Evolutionary conservation across 2,797 vertebrate species (phyloP).

Genomic region (Takifugu ocellatus): DNA sequence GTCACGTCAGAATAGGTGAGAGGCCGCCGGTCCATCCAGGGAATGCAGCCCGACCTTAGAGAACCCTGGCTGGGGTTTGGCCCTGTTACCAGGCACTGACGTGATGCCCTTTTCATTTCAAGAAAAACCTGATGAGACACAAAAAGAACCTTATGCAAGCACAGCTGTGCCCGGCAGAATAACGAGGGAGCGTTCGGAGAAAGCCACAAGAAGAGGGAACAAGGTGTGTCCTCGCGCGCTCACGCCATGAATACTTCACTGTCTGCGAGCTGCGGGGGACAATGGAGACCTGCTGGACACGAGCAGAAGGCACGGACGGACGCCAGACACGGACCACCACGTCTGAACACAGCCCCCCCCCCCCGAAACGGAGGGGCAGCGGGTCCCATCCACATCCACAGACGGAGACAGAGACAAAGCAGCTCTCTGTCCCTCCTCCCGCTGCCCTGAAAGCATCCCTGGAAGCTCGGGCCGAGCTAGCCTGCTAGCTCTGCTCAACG

Average conservation of each 20-base stretch:
- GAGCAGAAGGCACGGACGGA: slow-evolving; percentile 1
- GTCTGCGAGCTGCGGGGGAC: slow-evolving; percentile 35
- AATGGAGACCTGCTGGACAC: neutral
- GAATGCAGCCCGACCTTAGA: neutral
- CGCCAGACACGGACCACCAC: too few species aligned
- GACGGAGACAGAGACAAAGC: slow-evolving; percentile 47
- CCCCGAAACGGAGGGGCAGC: slow-evolving; percentile 8
- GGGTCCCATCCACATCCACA: slow-evolving; percentile 38
- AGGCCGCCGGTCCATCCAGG: slow-evolving; percentile 35
- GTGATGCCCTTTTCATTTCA: slow-evolving; percentile 11
- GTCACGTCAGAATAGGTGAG: slow-evolving; percentile 22
- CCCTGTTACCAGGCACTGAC: too few species aligned
- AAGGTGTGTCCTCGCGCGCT: slow-evolving; percentile 3
- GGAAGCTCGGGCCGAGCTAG: slow-evolving; percentile 23
- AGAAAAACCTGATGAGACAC: slow-evolving; percentile 27
- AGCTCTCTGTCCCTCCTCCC: slow-evolving; percentile 46
- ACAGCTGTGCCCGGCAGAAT: slow-evolving; percentile 22
- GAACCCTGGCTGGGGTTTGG: too few species aligned
- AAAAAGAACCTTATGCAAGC: slow-evolving; percentile 40
- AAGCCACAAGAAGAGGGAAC: slow-evolving; percentile 29
- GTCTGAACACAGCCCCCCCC: slow-evolving; percentile 1
- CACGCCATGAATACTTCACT: slow-evolving; percentile 2
- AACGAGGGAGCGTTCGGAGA: slow-evolving; percentile 12
- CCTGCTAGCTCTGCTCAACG: slow-evolving; percentile 17
- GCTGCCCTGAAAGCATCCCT: slow-evolving; percentile 30